These are phyloP conservation scores for Pelusios castaneus DNA, from an alignment of 2,113 vertebrate genomes.

Conservation along the genomic window DNA sequence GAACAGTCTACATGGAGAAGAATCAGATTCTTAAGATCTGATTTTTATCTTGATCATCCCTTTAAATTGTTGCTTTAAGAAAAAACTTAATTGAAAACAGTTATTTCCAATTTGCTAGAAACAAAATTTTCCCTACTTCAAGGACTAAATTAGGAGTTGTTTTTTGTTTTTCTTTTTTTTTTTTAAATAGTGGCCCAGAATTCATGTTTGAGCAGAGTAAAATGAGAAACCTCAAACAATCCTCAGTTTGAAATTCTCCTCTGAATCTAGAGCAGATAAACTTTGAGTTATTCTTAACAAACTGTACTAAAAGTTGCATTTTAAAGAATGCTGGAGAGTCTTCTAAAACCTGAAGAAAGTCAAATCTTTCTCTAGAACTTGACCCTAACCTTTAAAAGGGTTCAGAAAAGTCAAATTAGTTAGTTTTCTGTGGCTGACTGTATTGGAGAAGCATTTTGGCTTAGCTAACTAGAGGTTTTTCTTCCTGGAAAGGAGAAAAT, in stretches of 20 bases:
- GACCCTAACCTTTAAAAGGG: rapidly evolving
- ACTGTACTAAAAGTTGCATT: rapidly evolving
- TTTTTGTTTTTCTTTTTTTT: not conserved
- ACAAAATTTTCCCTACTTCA: rapidly evolving
- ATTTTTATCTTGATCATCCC: not conserved
- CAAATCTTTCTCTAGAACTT: rapidly evolving
- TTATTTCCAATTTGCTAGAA: rapidly evolving
- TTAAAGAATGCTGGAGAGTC: rapidly evolving
- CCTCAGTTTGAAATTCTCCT: not conserved
- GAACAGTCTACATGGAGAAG: not conserved
- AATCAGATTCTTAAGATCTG: not conserved
- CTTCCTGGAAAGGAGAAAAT: not conserved
- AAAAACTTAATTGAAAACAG: not conserved
- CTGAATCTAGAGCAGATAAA: not conserved
- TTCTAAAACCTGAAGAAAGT: not conserved
- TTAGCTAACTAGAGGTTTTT: not conserved
- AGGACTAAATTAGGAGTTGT: not conserved
- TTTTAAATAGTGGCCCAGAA: not conserved
- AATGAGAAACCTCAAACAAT: not conserved
- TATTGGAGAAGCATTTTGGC: not conserved
- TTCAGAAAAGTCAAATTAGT: not conserved
- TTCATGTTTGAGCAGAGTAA: not conserved
- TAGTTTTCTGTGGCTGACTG: not conserved
- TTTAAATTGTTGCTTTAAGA: not conserved
- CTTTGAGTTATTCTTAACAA: not conserved